A percentile compares a stretch with the other conserved stretches of the same genome.
phyloP scores from a whole-genome alignment of 2,113 vertebrate genomes.

The Tricholaema leucomelas region DNA sequence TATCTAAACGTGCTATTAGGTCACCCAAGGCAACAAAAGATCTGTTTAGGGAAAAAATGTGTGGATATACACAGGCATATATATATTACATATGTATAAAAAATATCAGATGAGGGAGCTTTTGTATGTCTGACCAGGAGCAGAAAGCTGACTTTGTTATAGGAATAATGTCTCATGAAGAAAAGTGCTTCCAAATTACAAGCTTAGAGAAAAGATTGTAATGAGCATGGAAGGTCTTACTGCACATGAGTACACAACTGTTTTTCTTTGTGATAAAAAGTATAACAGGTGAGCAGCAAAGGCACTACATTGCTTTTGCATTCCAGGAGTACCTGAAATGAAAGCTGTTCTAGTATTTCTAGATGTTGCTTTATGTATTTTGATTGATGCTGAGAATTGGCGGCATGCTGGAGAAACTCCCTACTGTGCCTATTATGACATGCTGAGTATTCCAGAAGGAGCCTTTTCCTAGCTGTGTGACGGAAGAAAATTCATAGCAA shows the following conservation, averaged over 20 bases:
- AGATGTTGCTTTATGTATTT: background rate
- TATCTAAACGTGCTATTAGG: background rate
- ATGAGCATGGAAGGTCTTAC: background rate
- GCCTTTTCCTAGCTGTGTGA: background rate
- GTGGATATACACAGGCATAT: too few species aligned
- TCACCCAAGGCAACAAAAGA: background rate
- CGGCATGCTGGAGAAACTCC: background rate
- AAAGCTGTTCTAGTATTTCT: background rate
- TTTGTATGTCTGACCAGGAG: background rate
- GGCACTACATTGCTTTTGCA: background rate
- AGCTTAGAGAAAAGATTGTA: background rate
- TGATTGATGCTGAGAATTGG: background rate
- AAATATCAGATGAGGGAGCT: background rate
- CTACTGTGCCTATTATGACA: background rate
- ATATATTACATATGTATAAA: background rate
- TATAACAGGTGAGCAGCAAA: background rate
- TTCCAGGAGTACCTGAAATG: background rate
- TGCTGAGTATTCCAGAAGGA: background rate
- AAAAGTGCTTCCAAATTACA: background rate
- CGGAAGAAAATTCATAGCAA: background rate
- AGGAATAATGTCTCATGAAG: background rate
- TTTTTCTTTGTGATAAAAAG: background rate
- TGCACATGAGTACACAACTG: background rate
- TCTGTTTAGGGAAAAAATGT: background rate
- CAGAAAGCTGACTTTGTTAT: background rate